Evolutionary conservation across 2,797 vertebrate genomes (phyloP).

Genomic region (Zalophus californianus): DNA sequence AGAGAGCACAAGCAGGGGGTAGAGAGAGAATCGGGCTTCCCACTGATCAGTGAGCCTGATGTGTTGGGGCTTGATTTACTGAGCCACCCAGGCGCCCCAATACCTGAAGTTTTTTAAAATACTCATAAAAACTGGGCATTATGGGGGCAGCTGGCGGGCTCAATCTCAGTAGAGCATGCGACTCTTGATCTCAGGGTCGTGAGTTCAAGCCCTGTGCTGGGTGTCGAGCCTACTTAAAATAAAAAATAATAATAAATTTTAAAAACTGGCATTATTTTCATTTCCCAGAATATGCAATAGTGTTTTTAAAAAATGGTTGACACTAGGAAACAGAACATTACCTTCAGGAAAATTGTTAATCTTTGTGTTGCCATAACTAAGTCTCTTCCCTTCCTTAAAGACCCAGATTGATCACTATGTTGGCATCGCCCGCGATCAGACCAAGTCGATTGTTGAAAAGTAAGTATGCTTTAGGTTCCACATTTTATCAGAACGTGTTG

Average conservation of each 20-base stretch:
- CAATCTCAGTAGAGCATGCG: neutral
- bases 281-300: neutral
- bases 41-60: too few relatives aligned
- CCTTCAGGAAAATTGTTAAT: neutral
- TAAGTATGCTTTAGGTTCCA: constrained; percentile 84
- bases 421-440: constrained; percentile 91
- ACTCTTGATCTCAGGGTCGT: neutral
- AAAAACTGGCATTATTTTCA: constrained; percentile 39
- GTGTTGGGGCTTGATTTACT: neutral
- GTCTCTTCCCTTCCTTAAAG: constrained; percentile 83
- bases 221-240: neutral
- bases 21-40: too few relatives aligned
- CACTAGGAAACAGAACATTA: neutral
- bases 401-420: constrained; percentile 95
- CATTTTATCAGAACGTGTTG: accelerated
- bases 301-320: neutral
- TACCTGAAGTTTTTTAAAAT: neutral
- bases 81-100: neutral
- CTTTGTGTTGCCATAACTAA: constrained; percentile 16
- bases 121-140: neutral
- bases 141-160: neutral
- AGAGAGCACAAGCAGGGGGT: too few relatives aligned
- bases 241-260: neutral
- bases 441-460: constrained; percentile 93
- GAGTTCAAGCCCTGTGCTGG: neutral